Evolutionary conservation across 2,113 vertebrate genomes (phyloP).

Genomic region (Upupa epops): DNA sequence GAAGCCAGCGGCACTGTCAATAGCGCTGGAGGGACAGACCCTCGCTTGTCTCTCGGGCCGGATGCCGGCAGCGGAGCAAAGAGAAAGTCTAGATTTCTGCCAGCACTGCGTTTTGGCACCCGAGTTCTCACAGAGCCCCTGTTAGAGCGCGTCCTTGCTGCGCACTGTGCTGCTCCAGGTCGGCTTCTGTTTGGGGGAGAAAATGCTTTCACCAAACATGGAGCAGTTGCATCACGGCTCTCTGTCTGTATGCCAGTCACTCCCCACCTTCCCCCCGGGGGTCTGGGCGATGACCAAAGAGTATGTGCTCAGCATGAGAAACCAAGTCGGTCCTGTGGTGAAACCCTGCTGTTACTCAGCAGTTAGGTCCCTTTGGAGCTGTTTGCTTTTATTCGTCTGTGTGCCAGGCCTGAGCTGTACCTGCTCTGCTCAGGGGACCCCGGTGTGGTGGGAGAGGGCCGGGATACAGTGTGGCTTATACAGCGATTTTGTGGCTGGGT

Average conservation of each 20-base stretch:
- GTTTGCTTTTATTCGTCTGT: not conserved
- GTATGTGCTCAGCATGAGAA: slow-evolving; percentile 12
- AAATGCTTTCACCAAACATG: too few species aligned
- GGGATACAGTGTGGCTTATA: rapidly evolving
- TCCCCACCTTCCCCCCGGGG: not conserved
- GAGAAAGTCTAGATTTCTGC: not conserved
- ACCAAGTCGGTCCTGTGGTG: not conserved
- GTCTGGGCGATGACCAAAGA: not conserved
- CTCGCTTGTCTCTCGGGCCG: not conserved
- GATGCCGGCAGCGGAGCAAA: not conserved
- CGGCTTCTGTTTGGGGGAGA: not conserved
- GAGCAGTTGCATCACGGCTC: too few species aligned
- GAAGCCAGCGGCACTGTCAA: not conserved
- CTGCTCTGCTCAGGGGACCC: not conserved
- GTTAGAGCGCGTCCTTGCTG: not conserved
- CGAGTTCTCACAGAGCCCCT: not conserved
- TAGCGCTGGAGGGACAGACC: slow-evolving; percentile 11
- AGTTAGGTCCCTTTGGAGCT: not conserved
- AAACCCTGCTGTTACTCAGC: slow-evolving; percentile 43
- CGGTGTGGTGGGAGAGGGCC: rapidly evolving
- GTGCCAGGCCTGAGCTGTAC: not conserved
- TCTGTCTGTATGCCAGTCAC: slow-evolving; percentile 63
- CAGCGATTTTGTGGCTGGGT: not conserved
- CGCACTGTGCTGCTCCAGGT: not conserved
- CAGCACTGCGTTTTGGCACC: not conserved